Conservation (phyloP, 2,113 vertebrate species). For the Antidorcas marsupialis region DNA sequence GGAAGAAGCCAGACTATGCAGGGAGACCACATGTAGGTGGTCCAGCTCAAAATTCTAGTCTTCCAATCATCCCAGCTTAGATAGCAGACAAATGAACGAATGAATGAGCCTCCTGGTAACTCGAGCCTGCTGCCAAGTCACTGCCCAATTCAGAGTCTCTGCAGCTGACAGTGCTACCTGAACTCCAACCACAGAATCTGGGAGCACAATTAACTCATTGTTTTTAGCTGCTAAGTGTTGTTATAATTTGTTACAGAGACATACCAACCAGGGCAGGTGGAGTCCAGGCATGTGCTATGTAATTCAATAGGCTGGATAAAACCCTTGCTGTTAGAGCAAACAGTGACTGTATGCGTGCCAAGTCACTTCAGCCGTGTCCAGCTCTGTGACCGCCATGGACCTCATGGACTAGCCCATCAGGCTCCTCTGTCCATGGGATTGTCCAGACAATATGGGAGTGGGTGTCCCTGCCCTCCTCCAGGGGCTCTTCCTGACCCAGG, state of each 20-base stretch:
- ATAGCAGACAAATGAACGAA: neutral
- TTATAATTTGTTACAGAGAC: neutral
- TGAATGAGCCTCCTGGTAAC: neutral
- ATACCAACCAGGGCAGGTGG: neutral
- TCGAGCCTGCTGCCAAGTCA: neutral
- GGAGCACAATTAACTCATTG: neutral
- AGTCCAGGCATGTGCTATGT: neutral
- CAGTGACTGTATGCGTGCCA: neutral
- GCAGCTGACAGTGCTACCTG: neutral
- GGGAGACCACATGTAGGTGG: neutral
- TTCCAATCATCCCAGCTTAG: no score
- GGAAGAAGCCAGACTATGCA: neutral
- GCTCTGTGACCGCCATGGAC: neutral
- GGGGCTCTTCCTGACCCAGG: neutral
- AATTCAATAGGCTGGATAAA: neutral
- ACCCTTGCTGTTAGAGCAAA: neutral
- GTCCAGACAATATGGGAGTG: neutral
- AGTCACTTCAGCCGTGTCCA: neutral
- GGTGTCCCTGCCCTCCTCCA: neutral
- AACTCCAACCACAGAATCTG: neutral
- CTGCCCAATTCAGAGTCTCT: neutral
- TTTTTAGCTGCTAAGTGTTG: neutral
- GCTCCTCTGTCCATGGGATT: neutral
- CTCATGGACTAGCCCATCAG: neutral
- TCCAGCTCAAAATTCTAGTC: neutral